These are phyloP conservation scores for Calephelis perditalis DNA, from an alignment of 2,888 invertebrate species.

Conservation along the genomic window DNA sequence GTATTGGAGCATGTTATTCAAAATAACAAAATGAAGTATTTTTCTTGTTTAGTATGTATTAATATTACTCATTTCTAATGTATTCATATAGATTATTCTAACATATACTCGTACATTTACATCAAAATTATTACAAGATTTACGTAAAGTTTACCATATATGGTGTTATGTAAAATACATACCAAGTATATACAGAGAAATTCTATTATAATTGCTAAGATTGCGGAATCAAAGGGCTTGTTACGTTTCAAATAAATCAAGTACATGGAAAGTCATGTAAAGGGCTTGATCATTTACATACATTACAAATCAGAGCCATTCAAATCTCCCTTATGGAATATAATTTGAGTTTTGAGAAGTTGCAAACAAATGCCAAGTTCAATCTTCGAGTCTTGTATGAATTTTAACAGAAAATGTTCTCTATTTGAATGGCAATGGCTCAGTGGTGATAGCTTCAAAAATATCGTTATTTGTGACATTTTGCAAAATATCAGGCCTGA, in stretches of 20 bases:
- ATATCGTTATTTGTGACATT: background rate
- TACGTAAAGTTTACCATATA: too few relatives aligned
- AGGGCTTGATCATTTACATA: conserved; percentile 44
- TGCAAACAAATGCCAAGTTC: conserved; percentile 12
- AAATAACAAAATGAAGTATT: too few relatives aligned
- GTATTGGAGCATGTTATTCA: too few relatives aligned
- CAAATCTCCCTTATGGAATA: conserved; percentile 34
- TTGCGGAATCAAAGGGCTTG: conserved; percentile 30
- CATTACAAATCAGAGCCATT: conserved; percentile 49
- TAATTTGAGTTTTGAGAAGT: conserved; percentile 28
- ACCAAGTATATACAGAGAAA: conserved; percentile 9
- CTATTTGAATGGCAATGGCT: background rate
- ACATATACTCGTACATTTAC: too few relatives aligned
- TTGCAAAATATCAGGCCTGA: too few relatives aligned
- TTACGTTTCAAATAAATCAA: conserved; percentile 27
- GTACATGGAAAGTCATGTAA: conserved; percentile 26
- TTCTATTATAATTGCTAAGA: conserved; percentile 25
- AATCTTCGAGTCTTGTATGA: conserved; percentile 1
- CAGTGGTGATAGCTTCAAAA: background rate
- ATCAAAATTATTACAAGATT: too few relatives aligned
- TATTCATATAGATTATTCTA: too few relatives aligned
- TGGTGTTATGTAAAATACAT: conserved; percentile 1
- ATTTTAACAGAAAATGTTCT: conserved; percentile 2
- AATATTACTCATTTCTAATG: too few relatives aligned
- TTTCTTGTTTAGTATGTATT: too few relatives aligned